These are phyloP conservation scores for Therioaphis trifolii DNA, from an alignment of 2,888 invertebrate species.

Conservation along the genomic window DNA sequence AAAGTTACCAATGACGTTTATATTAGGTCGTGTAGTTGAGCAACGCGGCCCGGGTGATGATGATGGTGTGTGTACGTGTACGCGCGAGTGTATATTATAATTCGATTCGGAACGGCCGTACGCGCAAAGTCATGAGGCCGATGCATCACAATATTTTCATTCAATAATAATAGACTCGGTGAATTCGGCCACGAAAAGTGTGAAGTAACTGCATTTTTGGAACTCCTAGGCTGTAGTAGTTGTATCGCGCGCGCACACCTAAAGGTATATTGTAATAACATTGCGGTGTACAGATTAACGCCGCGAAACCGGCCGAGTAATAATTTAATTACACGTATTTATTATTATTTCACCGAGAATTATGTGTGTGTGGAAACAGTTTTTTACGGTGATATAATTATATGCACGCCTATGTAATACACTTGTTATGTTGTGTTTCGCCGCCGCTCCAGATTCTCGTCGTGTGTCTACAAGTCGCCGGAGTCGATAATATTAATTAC, in stretches of 20 bases:
- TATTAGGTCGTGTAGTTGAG: conserved; percentile 35
- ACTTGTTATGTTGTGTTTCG: too few relatives aligned
- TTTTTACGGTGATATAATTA: too few relatives aligned
- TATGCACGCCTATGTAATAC: too few relatives aligned
- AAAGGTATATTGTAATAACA: too few relatives aligned
- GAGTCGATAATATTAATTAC: too few relatives aligned
- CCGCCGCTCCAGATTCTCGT: too few relatives aligned
- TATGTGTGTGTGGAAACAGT: background rate
- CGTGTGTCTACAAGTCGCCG: too few relatives aligned
- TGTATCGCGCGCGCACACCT: too few relatives aligned
- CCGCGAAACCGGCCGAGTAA: background rate
- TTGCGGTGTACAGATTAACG: too few relatives aligned
- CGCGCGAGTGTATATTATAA: background rate
- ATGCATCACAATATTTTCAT: conserved; percentile 1
- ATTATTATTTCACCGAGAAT: too few relatives aligned
- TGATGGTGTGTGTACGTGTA: background rate
- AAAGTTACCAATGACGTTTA: conserved; percentile 4
- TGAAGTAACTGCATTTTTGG: background rate
- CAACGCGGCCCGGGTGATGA: background rate
- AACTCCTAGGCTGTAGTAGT: background rate
- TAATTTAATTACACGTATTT: background rate
- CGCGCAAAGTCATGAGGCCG: background rate
- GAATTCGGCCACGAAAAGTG: background rate
- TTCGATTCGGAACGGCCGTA: conserved; percentile 28
- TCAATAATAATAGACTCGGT: conserved; percentile 34